Evolutionary conservation across 2,797 vertebrate species (phyloP).

Genomic region (Harpagifer antarcticus): DNA sequence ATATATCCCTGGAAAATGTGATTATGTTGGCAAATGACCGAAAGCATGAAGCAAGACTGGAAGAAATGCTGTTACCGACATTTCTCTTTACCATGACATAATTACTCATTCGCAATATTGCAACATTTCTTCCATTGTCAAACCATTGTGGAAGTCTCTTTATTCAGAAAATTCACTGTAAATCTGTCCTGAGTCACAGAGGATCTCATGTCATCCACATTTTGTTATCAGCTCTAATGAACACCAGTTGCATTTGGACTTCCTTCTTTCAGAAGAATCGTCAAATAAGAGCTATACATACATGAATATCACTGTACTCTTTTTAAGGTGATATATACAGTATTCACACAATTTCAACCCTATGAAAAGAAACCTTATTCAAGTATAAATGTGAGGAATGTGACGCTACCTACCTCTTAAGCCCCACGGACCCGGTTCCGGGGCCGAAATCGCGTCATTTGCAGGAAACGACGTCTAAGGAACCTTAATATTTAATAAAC

Average conservation of each 20-base stretch:
- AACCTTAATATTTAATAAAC: no score
- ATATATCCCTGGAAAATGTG: background rate
- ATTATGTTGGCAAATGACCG: background rate
- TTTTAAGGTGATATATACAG: background rate
- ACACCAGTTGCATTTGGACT: background rate
- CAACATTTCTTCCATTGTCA: background rate
- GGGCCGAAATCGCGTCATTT: no score
- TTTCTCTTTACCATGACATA: background rate
- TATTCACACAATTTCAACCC: background rate
- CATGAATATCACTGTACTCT: background rate
- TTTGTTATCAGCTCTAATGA: background rate
- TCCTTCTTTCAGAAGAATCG: background rate
- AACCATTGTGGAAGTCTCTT: background rate
- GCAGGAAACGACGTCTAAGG: no score
- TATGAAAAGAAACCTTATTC: background rate
- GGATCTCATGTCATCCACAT: background rate
- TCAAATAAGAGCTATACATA: background rate
- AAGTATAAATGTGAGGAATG: background rate
- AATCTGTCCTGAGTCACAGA: background rate
- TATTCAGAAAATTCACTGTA: background rate
- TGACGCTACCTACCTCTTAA: background rate
- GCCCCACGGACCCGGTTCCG: no score
- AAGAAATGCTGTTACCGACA: background rate
- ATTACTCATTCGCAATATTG: background rate
- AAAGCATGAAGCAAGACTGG: background rate